Evolutionary conservation across 2,888 invertebrate species (phyloP), one percentile per base, ranked within the genome.

Genomic region (Sympetrum striolatum): DNA sequence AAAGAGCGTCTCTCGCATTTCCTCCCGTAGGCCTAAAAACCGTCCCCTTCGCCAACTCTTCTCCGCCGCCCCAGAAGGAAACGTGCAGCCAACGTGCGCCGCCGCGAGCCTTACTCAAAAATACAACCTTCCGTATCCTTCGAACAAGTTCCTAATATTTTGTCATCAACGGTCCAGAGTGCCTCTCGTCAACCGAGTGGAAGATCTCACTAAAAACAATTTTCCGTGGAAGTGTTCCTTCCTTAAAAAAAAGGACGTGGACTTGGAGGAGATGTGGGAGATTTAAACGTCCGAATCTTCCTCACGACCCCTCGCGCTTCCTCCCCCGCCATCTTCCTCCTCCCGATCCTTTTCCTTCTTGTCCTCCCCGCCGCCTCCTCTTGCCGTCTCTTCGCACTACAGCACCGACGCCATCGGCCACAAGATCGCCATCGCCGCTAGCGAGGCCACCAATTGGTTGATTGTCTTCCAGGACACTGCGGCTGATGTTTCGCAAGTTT

Each of bases 351-450:
- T 22, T 64, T 18, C 73, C 73, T 73, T 60, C 35, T 58, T 58
- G 86, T 86, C 60, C 60, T 58, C 86, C 86, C 37, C 82, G 53
- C 82, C n/a, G 82, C 82, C 48, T 73, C 73, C 73, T 73, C 73
- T 53, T 22, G 73, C 25, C 73, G 6, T 31, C 73, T 12, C 31
- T 31, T 25, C 73, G 25, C 60, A 86, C 86, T 86, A 86, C 86
- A 86, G 86, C 48, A 37, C 39, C 35, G 82, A 14, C 82, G 82
- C 86, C 82, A 39, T 37, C 60, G 35, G 86, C 86, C 86, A 86
- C 37, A 60, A 37, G 37, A 60, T n/a, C 35, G 60, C 86, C 31
- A 53, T 35, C 60, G 60, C 25, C 25, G 53, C 81, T 35, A 58
- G 35, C 35, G 35, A 53, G 58, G 82, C 82, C 86, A 37, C 15